A percentile compares a stretch with the other conserved stretches of the same genome.
Evolutionary conservation across 2,888 invertebrate species (phyloP).

Genomic region (Melieria omissa): DNA sequence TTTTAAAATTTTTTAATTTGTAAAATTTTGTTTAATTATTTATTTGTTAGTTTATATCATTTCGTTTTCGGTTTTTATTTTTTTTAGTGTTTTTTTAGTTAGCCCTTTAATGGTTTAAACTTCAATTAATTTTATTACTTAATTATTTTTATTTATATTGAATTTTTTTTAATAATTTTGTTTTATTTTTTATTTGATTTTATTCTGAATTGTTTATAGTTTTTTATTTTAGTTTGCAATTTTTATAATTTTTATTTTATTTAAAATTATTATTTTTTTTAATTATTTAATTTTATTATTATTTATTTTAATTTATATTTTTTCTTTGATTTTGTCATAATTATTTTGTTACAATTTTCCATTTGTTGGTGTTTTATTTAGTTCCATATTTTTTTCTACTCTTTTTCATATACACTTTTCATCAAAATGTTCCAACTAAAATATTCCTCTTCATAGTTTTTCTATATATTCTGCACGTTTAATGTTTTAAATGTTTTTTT

Average conservation of each 20-base stretch:
- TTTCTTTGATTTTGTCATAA: neutral
- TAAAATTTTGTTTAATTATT: no score
- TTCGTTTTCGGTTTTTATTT: no score
- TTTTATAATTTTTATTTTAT: constrained; percentile 12
- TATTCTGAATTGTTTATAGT: neutral
- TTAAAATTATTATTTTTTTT: neutral
- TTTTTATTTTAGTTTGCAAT: neutral
- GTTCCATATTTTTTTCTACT: neutral
- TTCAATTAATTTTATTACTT: neutral
- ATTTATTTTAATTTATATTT: neutral
- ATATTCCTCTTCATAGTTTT: constrained; percentile 10
- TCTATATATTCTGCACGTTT: constrained; percentile 8
- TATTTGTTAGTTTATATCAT: no score
- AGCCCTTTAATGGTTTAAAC: no score
- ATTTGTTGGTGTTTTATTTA: neutral
- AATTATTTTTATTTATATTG: constrained; percentile 10
- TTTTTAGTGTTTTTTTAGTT: no score
- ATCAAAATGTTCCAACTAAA: neutral
- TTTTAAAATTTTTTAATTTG: no score
- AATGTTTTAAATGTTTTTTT: constrained; percentile 31
- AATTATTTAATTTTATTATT: neutral
- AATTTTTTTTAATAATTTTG: neutral
- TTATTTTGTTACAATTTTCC: no score
- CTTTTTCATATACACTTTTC: neutral
- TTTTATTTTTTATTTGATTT: constrained; percentile 17